phyloP scores from a whole-genome alignment of 2,113 vertebrate species.

The Ardeotis arabs region DNA sequence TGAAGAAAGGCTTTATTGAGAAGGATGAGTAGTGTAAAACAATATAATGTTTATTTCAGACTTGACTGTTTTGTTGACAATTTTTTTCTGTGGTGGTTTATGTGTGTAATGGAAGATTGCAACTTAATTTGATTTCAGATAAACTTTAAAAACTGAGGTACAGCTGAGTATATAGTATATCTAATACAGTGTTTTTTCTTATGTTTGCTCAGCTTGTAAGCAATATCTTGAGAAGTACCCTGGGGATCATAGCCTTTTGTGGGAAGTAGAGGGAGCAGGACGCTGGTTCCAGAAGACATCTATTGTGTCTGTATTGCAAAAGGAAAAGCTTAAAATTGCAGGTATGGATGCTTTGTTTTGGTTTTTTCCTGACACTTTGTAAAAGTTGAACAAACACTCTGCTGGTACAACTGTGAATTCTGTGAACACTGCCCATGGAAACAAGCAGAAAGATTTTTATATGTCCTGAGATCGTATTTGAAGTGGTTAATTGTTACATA shows the following conservation, averaged over 20 bases:
- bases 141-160: neutral
- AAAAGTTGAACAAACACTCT: neutral
- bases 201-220: conserved; percentile 81
- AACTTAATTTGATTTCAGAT: neutral
- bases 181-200: neutral
- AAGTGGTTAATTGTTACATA: neutral
- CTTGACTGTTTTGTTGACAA: fast-evolving
- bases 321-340: conserved; percentile 40
- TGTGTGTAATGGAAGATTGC: neutral
- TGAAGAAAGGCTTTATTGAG: neutral
- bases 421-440: neutral
- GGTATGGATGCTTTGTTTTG: conserved; percentile 66
- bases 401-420: neutral
- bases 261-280: conserved; percentile 85
- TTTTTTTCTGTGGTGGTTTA: neutral
- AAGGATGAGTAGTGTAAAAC: neutral
- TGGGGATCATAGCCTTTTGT: conserved; percentile 79
- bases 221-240: conserved; percentile 85
- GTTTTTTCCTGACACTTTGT: neutral
- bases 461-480: neutral
- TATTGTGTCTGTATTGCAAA: conserved; percentile 71
- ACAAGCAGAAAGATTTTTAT: neutral
- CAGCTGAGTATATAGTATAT: neutral
- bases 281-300: conserved; percentile 78
- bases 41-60: neutral